phyloP scores from a whole-genome alignment of 2,797 vertebrate species.

The Enteromius treurensis region DNA sequence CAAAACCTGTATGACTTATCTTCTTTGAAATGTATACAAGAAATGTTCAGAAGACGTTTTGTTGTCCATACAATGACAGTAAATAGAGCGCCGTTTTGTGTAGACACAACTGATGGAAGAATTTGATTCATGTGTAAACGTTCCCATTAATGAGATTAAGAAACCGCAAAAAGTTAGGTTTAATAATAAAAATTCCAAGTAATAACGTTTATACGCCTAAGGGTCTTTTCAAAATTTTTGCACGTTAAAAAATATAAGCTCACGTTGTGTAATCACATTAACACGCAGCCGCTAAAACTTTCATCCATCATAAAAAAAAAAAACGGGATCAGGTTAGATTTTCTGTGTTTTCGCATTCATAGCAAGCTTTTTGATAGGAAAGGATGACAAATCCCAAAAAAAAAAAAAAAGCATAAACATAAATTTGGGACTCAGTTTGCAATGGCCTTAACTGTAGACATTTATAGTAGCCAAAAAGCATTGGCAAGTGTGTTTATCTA shows the following conservation, averaged over 20 bases:
- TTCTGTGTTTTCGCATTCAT: too few relatives aligned
- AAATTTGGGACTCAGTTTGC: too few relatives aligned
- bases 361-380: too few relatives aligned
- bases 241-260: too few relatives aligned
- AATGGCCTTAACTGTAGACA: background rate
- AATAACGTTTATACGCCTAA: background rate
- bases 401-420: too few relatives aligned
- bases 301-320: too few relatives aligned
- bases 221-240: too few relatives aligned
- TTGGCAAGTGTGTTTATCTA: slow-evolving; percentile 10
- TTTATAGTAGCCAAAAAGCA: background rate
- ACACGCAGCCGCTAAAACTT: too few relatives aligned
- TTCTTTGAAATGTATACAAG: background rate
- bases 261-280: too few relatives aligned
- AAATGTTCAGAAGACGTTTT: background rate
- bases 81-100: background rate
- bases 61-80: background rate
- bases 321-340: too few relatives aligned
- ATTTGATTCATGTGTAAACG: background rate
- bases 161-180: background rate
- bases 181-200: background rate
- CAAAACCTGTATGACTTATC: too few relatives aligned
- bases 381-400: too few relatives aligned
- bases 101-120: background rate
- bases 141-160: background rate